Evolutionary conservation across 2,888 invertebrate species (phyloP).

Genomic region (Augochlorella aurata): DNA sequence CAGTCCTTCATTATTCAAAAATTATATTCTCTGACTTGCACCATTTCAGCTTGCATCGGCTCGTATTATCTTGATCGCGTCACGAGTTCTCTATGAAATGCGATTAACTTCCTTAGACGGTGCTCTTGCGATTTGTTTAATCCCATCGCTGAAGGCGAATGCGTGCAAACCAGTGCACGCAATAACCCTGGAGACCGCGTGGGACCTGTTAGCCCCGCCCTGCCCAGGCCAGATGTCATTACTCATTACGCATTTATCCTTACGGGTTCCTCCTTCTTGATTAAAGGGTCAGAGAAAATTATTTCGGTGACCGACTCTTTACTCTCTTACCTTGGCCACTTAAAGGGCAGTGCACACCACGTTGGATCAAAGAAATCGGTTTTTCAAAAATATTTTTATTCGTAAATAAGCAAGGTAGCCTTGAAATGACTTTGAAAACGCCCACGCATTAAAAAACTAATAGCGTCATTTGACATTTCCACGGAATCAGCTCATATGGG

Average conservation of each 20-base stretch:
- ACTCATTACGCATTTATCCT: conserved; percentile 65
- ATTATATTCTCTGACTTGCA: too few relatives aligned
- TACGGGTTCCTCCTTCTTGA: conserved; percentile 57
- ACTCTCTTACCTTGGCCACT: too few relatives aligned
- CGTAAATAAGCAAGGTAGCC: too few relatives aligned
- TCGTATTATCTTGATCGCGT: background rate
- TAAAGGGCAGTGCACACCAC: too few relatives aligned
- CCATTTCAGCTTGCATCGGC: too few relatives aligned
- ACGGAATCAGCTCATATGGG: too few relatives aligned
- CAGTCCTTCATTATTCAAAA: too few relatives aligned
- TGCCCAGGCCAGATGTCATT: conserved; percentile 71
- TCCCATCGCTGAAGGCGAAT: conserved; percentile 28
- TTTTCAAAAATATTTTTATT: too few relatives aligned
- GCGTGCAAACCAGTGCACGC: conserved; percentile 38
- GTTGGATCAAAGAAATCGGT: too few relatives aligned
- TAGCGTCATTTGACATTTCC: too few relatives aligned
- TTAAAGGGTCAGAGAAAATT: conserved; percentile 61
- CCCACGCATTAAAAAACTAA: too few relatives aligned
- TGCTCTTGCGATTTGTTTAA: background rate
- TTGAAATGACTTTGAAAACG: too few relatives aligned
- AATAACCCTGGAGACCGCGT: conserved; percentile 61
- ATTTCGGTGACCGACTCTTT: conserved; percentile 13
- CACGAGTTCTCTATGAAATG: background rate
- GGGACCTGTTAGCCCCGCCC: conserved; percentile 70
- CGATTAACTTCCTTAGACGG: background rate